A percentile compares a stretch with the other conserved stretches of the same genome.
Conservation (phyloP, 2,888 invertebrate genomes). For the Norana najaformis region DNA sequence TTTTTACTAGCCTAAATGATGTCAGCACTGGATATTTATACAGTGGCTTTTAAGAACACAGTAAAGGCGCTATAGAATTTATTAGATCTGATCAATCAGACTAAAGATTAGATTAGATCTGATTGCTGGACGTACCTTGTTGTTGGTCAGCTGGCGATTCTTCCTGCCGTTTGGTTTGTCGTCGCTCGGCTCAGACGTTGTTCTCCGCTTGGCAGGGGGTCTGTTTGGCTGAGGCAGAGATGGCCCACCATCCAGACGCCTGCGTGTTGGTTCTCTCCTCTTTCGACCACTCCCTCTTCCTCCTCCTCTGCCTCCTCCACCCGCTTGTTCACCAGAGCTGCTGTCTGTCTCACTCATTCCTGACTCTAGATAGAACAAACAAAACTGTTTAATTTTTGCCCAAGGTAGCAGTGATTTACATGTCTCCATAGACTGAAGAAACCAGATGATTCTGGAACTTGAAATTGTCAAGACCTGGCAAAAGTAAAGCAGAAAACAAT, state of each 20-base stretch:
- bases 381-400: neutral
- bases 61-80: too few species aligned
- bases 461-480: too few species aligned
- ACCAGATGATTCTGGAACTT: too few species aligned
- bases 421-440: too few species aligned
- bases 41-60: too few species aligned
- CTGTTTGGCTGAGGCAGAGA: neutral
- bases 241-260: neutral
- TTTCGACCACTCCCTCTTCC: constrained; percentile 18
- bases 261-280: neutral
- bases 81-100: too few species aligned
- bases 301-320: neutral
- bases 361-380: neutral
- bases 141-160: neutral
- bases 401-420: too few species aligned
- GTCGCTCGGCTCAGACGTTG: neutral
- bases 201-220: constrained; percentile 9
- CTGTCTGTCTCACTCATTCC: neutral
- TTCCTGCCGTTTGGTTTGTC: neutral
- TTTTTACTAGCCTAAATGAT: too few species aligned
- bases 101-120: neutral
- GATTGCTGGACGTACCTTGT: too few species aligned
- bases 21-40: too few species aligned
- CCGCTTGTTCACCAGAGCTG: neutral
- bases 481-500: too few species aligned